Evolutionary conservation across 1,140 invertebrate genomes (phyloP).

Genomic region (Zaprionus nigranus): DNA sequence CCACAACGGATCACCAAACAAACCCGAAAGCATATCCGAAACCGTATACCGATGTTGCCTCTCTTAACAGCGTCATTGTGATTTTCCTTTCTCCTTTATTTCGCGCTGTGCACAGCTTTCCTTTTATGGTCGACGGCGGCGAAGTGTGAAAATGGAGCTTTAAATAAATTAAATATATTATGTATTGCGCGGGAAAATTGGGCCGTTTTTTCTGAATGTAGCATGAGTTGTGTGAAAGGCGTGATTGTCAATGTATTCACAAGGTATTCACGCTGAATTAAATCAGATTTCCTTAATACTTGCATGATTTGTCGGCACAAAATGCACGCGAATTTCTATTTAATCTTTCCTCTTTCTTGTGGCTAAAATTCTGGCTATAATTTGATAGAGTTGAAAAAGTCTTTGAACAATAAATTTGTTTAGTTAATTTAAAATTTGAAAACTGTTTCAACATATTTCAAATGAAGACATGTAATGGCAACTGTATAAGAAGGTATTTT

Average conservation of each 20-base stretch:
- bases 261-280: constrained; percentile 12
- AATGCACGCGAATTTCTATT: not conserved
- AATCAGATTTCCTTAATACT: constrained; percentile 14
- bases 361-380: not conserved
- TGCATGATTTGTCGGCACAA: constrained; percentile 1
- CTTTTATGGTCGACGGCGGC: constrained; percentile 40
- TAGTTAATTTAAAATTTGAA: too few relatives aligned
- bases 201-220: constrained; percentile 18
- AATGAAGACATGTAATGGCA: too few relatives aligned
- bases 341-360: not conserved
- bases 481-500: too few relatives aligned
- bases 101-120: constrained; percentile 27
- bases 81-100: constrained; percentile 22
- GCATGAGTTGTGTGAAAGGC: constrained; percentile 27
- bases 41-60: constrained; percentile 36
- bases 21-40: constrained; percentile 43
- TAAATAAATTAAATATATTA: constrained; percentile 77
- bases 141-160: constrained; percentile 71
- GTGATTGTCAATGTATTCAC: constrained; percentile 21
- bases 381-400: not conserved
- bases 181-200: constrained; percentile 31
- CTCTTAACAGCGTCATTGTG: constrained; percentile 36
- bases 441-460: too few relatives aligned
- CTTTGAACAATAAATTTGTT: not conserved
- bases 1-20: constrained; percentile 64